Base-by-base conservation (phyloP, 2,888 invertebrate species). In the Mellilla xanthometata region DNA sequence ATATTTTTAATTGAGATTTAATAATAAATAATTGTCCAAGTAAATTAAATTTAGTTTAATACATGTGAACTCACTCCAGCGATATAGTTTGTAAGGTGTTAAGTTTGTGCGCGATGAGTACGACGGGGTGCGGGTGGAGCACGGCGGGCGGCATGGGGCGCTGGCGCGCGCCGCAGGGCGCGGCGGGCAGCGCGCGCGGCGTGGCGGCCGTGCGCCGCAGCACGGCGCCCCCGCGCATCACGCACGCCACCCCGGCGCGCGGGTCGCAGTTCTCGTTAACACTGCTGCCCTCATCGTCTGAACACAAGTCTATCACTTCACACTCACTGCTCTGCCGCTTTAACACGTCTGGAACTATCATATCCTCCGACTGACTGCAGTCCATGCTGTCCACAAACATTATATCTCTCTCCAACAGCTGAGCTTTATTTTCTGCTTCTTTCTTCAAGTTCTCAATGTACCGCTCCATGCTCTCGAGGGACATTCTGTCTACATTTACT, bases 281-380 rank as follows among this genome's bases (percentile, higher is more conserved):
- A 65, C 72, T 73, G 28, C 75, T 59, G 57, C 68, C 70, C 49
- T 94, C 93, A 58, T 93, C 93, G 45, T 93, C 93, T 1, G 94
- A 93, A 73, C 93, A 94, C 67, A 94, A 87, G 70, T 94, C 93
- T 59, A 94, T 93, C 69, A 92, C 91, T 65, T 92, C 91, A 79
- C 84, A 83, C n/a, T 81, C 84, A 58, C 62, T 67, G 31, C 82
- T 82, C 15, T 59, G 50, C 41, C 78, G 66, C 49, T 80, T 79
- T 39, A 87, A 60, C 3, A 86, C 84, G 54, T 87, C 86, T 35
- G 63, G 55, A 52, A 52, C 60, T 46, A 72, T 74, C 30, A 65
- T 58, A 22, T 85, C 84, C 10, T 76, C 76, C 26, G 65, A 49
- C 36, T 72, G 75, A 45, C 81, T 83, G 42, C 72, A 68, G 13